Evolutionary conservation across 2,797 vertebrate species (phyloP).

Genomic region (Rousettus madagascariensis): DNA sequence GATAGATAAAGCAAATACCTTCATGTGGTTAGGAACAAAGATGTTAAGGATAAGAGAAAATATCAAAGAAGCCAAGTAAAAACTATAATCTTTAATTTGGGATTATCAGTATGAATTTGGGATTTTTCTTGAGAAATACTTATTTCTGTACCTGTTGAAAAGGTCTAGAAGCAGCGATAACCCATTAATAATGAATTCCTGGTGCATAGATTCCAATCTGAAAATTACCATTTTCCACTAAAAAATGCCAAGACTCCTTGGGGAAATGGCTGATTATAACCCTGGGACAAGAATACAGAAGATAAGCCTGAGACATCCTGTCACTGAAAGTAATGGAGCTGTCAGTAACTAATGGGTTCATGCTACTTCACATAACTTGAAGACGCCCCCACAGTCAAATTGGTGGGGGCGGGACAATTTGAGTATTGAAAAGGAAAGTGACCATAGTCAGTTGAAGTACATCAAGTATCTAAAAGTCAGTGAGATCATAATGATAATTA

Average conservation of each 20-base stretch:
- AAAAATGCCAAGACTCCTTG: neutral
- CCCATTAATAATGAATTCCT: neutral
- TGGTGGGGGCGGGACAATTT: neutral
- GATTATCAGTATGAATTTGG: neutral
- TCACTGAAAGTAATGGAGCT: neutral
- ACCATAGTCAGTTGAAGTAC: neutral
- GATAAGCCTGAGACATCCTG: neutral
- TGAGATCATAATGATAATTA: neutral
- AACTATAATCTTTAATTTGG: neutral
- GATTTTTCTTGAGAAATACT: neutral
- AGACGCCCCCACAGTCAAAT: neutral
- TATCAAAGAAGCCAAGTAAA: neutral
- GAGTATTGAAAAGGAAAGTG: neutral
- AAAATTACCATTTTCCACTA: neutral
- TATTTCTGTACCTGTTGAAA: neutral
- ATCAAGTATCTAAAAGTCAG: neutral
- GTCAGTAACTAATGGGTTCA: no score
- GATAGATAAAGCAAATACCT: neutral
- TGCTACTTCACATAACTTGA: neutral
- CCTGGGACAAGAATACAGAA: neutral
- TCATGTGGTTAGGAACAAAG: neutral
- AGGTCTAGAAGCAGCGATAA: neutral
- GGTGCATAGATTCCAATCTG: neutral
- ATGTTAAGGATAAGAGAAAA: neutral
- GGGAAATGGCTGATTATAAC: neutral